Evolutionary conservation across 2,888 invertebrate genomes (phyloP), one percentile per base, ranked within the genome.

Genomic region (Eupeodes latifasciatus): DNA sequence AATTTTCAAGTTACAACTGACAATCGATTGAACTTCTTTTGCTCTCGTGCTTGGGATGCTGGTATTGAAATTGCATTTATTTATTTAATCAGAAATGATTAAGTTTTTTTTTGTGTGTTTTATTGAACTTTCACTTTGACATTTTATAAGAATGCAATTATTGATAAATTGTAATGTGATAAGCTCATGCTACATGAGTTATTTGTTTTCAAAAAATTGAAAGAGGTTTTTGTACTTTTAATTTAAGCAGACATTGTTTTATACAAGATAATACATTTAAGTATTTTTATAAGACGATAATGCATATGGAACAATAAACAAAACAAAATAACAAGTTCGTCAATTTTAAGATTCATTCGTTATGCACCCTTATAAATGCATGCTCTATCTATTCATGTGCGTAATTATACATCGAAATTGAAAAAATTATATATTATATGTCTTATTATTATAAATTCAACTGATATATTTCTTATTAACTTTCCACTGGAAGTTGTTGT

Each of bases 41-140:
- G 14, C 49, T 14, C 5, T 47, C 1, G 47, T 59, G 6, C 14
- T 9, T 7, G 0, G n/a, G 27, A 27, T 4, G 59, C 36, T 59
- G 55, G 7, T 59, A 34, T 14, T 36, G 34, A 9, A 34, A 59
- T 59, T 59, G 14, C 1, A 4, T 34, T 59, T 36, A 59, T n/a
- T 59, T 16, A 51, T 51, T 51, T 51, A 51, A 53, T 53, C 62
- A 16, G 16, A 40, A 62, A 44, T 9, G 3, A 59, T 34, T 36
- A 1, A 40, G 27, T 40, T 40, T 7, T 40, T 14, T 5, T 6
- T 34, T 59, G 4, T 62, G n/a, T 5, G n/a, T 62, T 62, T 62
- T 12, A 10, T 12, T 62, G 40, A 62, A 40, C 40, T 62, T 11
- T 44, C 16, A 62, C 10, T 40, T 62, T 62, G 62, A 62, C 62